Evolutionary conservation across 2,888 invertebrate genomes (phyloP), one percentile per base, ranked within the genome.

Genomic region (Synanthedon myopaeformis): DNA sequence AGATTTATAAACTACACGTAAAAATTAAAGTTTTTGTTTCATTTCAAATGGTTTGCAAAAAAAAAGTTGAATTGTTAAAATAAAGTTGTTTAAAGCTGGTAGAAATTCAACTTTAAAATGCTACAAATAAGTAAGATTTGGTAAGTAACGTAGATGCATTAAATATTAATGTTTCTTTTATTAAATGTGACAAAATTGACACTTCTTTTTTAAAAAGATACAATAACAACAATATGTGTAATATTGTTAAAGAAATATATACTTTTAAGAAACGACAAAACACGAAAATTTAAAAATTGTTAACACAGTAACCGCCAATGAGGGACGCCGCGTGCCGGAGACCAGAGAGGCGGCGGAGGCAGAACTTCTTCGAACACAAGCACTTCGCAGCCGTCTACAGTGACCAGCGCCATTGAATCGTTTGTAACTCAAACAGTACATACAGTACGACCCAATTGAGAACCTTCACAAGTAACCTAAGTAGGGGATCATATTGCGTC

Each of bases 291-390:
- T 76, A 64, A 67, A 70, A 67, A 72, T 76, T 79, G 82, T 86
- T 85, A 86, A 87, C 87, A 86, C 86, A 87, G 70, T 79, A 87
- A 84, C 83, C 85, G 87, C 87, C 87, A 87, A 79, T 87, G 87
- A 58, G 87, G 87, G 62, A 78, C 76, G 59, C 85, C 86, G 66
- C 83, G 83, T 58, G 64, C 66, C 56, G 82, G 81, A 61, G 80
- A 84, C 82, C 83, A 83, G 66, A 83, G 64, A 52, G 81, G 69
- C 59, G 78, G 73, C 61, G 60, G 57, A 53, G 62, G 55, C 35
- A 35, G 10, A 49, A 60, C 59, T 66, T 66, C 59, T 62, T 58
- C 63, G 57, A 61, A 60, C 59, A 59, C 58, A 57, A 66, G 62
- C 55, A 57, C 59, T 59, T 59, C 55, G 63, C 64, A 63, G 59